phyloP scores from a whole-genome alignment of 1,140 invertebrate species.

The Pseudomyrmex sp. region DNA sequence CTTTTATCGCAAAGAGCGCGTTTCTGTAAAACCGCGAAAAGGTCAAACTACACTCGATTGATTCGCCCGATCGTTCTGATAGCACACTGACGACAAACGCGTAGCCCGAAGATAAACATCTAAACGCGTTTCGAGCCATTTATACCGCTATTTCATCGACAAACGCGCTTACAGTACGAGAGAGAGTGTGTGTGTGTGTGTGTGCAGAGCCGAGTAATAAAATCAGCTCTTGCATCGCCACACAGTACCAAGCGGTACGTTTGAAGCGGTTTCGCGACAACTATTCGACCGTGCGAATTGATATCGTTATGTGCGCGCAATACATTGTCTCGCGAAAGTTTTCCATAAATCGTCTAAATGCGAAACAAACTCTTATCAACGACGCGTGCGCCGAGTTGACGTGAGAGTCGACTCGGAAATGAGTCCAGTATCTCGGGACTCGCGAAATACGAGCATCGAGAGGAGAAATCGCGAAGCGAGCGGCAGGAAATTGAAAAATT shows the following conservation, averaged over 20 bases:
- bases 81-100: neutral
- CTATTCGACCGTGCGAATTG: slow-evolving; percentile 16
- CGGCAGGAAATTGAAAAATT: slow-evolving; percentile 71
- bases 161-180: neutral
- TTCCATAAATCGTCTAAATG: slow-evolving; percentile 47
- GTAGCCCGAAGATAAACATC: slow-evolving; percentile 1
- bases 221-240: slow-evolving; percentile 1
- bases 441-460: slow-evolving; percentile 47
- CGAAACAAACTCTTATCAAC: slow-evolving; percentile 37
- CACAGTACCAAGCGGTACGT: neutral
- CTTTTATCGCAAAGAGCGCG: slow-evolving; percentile 23
- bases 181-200: neutral
- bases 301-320: slow-evolving; percentile 14
- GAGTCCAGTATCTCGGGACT: slow-evolving; percentile 53
- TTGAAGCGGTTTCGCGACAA: slow-evolving; percentile 33
- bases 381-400: neutral
- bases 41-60: slow-evolving; percentile 20
- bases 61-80: slow-evolving; percentile 6
- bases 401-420: slow-evolving; percentile 54
- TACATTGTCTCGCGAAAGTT: slow-evolving; percentile 9
- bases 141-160: neutral
- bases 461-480: slow-evolving; percentile 46
- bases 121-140: slow-evolving; percentile 13
- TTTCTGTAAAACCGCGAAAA: neutral
- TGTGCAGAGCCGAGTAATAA: neutral